A percentile compares a stretch with the other conserved stretches of the same genome.
phyloP scores from a whole-genome alignment of 2,113 vertebrate genomes.

The Empidonax alnorum region DNA sequence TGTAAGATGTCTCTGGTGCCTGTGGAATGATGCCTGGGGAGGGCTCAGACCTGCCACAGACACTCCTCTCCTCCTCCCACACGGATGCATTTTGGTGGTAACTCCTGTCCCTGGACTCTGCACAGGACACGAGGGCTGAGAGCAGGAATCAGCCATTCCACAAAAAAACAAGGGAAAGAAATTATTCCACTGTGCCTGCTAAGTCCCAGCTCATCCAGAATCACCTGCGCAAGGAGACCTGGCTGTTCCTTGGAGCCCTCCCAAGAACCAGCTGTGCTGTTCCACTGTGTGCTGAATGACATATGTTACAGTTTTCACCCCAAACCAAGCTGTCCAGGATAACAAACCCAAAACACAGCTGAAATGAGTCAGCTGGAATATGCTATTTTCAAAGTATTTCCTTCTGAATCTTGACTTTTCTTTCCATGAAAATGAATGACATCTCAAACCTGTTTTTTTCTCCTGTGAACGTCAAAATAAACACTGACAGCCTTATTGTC shows the following conservation, averaged over 20 bases:
- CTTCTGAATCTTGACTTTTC: neutral
- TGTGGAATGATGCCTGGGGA: neutral
- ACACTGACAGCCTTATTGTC: constrained; percentile 1
- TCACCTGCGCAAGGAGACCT: neutral
- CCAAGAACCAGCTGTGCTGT: neutral
- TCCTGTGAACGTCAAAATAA: neutral
- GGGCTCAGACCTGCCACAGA: neutral
- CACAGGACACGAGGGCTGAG: fast-evolving
- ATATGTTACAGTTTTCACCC: neutral
- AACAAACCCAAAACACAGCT: neutral
- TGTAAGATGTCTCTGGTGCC: neutral
- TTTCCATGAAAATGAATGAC: neutral
- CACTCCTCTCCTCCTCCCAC: neutral
- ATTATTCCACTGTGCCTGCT: fast-evolving
- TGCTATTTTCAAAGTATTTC: neutral
- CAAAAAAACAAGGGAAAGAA: neutral
- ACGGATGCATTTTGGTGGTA: neutral
- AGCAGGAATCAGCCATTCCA: neutral
- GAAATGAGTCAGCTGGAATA: neutral
- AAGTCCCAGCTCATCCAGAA: neutral
- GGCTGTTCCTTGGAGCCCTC: neutral
- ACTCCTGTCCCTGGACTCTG: neutral
- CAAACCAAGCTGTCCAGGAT: neutral
- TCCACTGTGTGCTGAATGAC: neutral
- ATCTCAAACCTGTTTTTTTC: constrained; percentile 1